phyloP scores from a whole-genome alignment of 2,113 vertebrate genomes.

The Recurvirostra avosetta region DNA sequence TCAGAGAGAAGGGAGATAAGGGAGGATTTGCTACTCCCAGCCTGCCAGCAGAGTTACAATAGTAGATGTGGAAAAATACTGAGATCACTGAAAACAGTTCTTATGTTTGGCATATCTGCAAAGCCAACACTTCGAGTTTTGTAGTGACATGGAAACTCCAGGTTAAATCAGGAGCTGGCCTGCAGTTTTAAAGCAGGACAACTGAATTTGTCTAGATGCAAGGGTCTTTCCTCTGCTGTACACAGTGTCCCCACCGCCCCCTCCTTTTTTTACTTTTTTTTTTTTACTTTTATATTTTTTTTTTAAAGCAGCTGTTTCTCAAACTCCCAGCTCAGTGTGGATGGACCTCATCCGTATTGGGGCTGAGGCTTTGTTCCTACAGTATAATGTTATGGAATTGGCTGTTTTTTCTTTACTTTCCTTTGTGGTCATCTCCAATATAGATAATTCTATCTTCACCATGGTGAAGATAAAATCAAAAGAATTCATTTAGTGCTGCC shows the following conservation, averaged over 20 bases:
- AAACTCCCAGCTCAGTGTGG: neutral
- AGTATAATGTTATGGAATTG: neutral
- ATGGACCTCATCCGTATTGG: neutral
- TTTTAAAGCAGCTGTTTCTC: neutral
- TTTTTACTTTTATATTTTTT: neutral
- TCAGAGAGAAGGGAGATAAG: conserved; percentile 13
- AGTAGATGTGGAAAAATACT: conserved; percentile 61
- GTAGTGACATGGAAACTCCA: neutral
- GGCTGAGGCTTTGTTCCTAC: neutral
- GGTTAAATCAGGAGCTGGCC: neutral
- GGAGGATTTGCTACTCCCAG: conserved; percentile 8
- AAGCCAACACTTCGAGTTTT: neutral
- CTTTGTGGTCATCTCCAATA: neutral
- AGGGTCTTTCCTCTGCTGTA: neutral
- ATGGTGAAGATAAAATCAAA: neutral
- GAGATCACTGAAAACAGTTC: neutral
- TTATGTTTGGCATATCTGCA: neutral
- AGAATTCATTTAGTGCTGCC: neutral
- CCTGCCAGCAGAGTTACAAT: neutral
- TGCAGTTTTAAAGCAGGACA: neutral
- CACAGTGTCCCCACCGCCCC: neutral
- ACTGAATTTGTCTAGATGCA: neutral
- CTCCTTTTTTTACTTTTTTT: neutral
- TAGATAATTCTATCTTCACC: neutral
- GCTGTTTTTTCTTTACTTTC: neutral